Percentiles rank a stretch among this genome's conserved stretches.
Evolutionary conservation across 2,113 vertebrate species (phyloP).

Genomic region (Brachyhypopomus occidentalis): DNA sequence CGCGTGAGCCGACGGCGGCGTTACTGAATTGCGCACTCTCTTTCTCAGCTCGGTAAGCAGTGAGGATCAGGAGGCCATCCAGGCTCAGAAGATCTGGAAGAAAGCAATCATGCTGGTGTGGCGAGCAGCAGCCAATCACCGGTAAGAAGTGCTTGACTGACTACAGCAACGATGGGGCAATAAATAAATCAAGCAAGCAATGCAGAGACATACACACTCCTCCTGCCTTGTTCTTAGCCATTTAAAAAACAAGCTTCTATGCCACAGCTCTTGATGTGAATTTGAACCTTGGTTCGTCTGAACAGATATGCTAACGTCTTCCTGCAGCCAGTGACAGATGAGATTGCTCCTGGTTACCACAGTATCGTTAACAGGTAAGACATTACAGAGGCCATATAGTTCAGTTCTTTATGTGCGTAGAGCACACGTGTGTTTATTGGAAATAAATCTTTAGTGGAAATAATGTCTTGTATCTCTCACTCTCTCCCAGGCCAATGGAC

Average conservation of each 20-base stretch:
- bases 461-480: not conserved
- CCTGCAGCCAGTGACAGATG: slow-evolving; percentile 94
- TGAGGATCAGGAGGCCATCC: slow-evolving; percentile 94
- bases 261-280: not conserved
- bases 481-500: slow-evolving; percentile 87
- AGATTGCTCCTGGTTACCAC: slow-evolving; percentile 96
- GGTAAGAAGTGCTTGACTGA: slow-evolving; percentile 67
- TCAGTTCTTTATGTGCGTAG: no score
- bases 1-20: not conserved
- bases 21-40: not conserved
- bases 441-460: no score
- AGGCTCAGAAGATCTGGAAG: slow-evolving; percentile 99
- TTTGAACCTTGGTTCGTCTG: slow-evolving; percentile 40
- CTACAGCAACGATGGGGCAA: not conserved
- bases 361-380: slow-evolving; percentile 94
- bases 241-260: not conserved
- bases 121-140: slow-evolving; percentile 97
- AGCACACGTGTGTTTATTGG: no score
- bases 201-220: not conserved
- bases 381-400: not conserved
- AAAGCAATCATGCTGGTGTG: slow-evolving; percentile 98
- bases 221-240: not conserved
- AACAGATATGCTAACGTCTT: slow-evolving; percentile 95
- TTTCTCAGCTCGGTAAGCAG: slow-evolving; percentile 87
- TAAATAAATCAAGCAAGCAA: not conserved